Base-by-base conservation (phyloP, 1,140 invertebrate genomes). In the Dendroctonus valens region DNA sequence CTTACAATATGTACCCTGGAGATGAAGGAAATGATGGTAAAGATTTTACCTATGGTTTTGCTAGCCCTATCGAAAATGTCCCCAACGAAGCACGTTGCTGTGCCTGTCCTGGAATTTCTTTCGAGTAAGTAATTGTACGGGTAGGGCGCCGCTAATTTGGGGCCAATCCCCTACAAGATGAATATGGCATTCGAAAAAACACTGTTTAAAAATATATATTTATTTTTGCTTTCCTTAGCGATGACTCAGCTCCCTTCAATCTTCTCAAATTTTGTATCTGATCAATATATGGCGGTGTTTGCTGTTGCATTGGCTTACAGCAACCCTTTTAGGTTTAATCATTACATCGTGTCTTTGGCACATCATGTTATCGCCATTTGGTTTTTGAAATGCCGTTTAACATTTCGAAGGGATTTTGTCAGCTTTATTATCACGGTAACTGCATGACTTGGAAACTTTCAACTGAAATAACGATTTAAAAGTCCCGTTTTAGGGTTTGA, bases 321-420 rank as follows among this genome's bases (percentile, higher is more conserved):
- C 7, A 97, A 97, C 82, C 95, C 95, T 5, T 94, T 94, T 80
- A 94, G 93, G 79, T 98, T 97, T 79, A 93, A 94, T 80, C 94
- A 97, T 79, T 98, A 97, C 77, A 93, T 90, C 6, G 94, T 96
- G 9, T 96, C 94, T 1, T 82, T 98, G 75, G 95, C 96, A 37
- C 92, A 97, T 83, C 93, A 97, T 80, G 93, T 98, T 2, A 96
- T 98, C 72, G 92, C 93, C 15, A 92, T 96, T 68, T 98, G 96
- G 96, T 98, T 97, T 81, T 85, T 98, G 53, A 96, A 97, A 78
- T 97, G 94, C 79, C 87, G 94, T 55, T 81, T 96, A 41, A 87
- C 89, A 41, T 93, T 93, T 78, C 82, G 94, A 53, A 85, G 87
- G 68, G 90, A 91, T 77, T 96, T 95, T 82, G 94, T 96, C 14